Evolutionary conservation across 2,888 invertebrate species (phyloP), one percentile per base, ranked within the genome.

Genomic region (Sisyra nigra): DNA sequence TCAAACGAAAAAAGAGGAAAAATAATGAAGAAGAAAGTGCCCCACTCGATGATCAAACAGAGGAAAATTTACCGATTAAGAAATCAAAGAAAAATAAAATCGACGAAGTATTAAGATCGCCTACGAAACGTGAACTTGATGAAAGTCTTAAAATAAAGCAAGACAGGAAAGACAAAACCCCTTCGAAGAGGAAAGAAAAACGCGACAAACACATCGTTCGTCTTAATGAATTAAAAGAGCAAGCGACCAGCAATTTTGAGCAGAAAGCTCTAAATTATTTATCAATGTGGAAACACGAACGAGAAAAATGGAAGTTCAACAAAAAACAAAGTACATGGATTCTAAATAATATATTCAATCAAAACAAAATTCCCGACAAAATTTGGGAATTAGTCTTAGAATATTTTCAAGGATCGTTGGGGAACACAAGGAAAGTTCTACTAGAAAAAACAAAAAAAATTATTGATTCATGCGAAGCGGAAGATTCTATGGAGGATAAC

Each of bases 311-410:
- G 86, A 86, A 83, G 58, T 86, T 86, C 56, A 80, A 80, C 60
- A 86, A 86, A 59, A 60, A 76, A 2, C 73, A 74, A 46, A 86
- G 86, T 62, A 71, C 77, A n/a, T 84, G 82, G 72, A 63, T 86
- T 40, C 74, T 74, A 50, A 76, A 78, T 48, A 71, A 80, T 52
- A 71, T 81, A 51, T 74, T 81, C 49, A 72, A 79, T 46, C 60
- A 67, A 10, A 55, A 59, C 3, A 67, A 72, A 48, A 57, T 84
- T 6, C 71, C 75, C 3, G 69, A 74, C 35, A 63, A 71, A 15
- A 62, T 74, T 48, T 85, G 81, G 73, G 67, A 72, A 3, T 63
- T 68, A 10, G 67, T 79, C 5, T 55, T 85, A 24, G 79, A 82
- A 53, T 85, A 85, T 55, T 75, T 84, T 54, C 71, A 73, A 50